Percentiles rank a stretch among this genome's conserved stretches.
phyloP scores from a whole-genome alignment of 2,113 vertebrate genomes.

The Siphamia tubifer region DNA sequence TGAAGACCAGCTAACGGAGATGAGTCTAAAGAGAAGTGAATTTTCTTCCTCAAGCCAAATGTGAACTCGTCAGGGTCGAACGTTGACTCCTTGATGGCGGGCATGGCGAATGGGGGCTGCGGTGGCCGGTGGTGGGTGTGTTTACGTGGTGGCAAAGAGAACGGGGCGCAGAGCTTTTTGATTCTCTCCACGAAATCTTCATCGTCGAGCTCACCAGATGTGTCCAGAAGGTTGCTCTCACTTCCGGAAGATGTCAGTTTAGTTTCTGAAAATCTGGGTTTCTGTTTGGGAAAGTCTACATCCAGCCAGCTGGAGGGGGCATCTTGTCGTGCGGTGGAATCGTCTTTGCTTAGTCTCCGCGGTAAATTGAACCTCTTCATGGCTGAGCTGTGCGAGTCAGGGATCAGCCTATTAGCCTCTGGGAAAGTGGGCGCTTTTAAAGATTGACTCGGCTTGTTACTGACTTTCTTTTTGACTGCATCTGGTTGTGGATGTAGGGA shows the following conservation, averaged over 20 bases:
- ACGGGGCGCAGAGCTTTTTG: conserved; percentile 84
- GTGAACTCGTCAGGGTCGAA: conserved; percentile 89
- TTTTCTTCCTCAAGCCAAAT: conserved; percentile 86
- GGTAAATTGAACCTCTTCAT: conserved; percentile 40
- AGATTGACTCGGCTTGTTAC: conserved; percentile 10
- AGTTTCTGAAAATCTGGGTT: conserved; percentile 41
- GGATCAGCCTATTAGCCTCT: conserved; percentile 22
- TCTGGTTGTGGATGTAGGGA: background rate
- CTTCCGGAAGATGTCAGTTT: conserved; percentile 77
- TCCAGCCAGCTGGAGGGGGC: conserved; percentile 70
- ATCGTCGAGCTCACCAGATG: conserved; percentile 85
- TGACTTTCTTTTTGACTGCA: conserved; percentile 4
- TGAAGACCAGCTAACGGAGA: conserved; percentile 76
- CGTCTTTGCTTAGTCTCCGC: conserved; percentile 34
- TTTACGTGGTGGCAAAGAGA: conserved; percentile 87
- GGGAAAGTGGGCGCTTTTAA: conserved; percentile 7
- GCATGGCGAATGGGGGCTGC: conserved; percentile 87
- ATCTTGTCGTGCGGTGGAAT: conserved; percentile 28
- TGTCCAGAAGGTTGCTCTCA: conserved; percentile 82
- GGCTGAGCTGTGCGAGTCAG: conserved; percentile 43
- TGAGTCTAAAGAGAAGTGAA: conserved; percentile 57
- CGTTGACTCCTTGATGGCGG: conserved; percentile 91
- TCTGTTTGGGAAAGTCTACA: conserved; percentile 63
- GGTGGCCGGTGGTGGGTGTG: conserved; percentile 83
- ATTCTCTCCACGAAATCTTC: conserved; percentile 89